A percentile compares a stretch with the other conserved stretches of the same genome.
These are phyloP conservation scores for Dicentrarchus labrax DNA, from an alignment of 2,113 vertebrate genomes.

Conservation along the genomic window DNA sequence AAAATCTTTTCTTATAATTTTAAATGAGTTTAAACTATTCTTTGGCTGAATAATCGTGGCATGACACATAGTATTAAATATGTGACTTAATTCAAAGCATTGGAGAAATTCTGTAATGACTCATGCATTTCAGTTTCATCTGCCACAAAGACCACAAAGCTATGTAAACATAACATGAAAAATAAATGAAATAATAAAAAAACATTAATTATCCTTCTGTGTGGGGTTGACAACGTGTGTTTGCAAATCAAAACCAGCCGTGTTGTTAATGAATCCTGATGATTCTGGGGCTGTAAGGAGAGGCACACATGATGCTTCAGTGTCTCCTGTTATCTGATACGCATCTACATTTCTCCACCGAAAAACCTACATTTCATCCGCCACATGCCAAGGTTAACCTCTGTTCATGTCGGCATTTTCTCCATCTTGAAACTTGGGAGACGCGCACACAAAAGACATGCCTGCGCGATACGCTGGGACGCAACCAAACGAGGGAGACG, in stretches of 20 bases:
- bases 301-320: constrained; percentile 52
- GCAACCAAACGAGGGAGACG: constrained; percentile 63
- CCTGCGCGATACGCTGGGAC: constrained; percentile 55
- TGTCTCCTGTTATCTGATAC: constrained; percentile 75
- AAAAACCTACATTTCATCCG: constrained; percentile 66
- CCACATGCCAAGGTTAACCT: constrained; percentile 73
- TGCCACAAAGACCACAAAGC: neutral
- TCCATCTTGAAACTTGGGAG: constrained; percentile 57
- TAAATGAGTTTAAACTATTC: neutral
- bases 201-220: neutral
- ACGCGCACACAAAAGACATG: constrained; percentile 61
- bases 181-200: constrained; percentile 11
- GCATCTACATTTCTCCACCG: constrained; percentile 49
- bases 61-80: neutral
- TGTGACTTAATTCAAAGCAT: neutral
- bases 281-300: constrained; percentile 45
- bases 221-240: constrained; percentile 54
- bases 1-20: neutral
- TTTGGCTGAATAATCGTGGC: neutral
- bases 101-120: neutral
- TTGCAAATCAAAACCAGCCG: constrained; percentile 62
- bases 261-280: constrained; percentile 62
- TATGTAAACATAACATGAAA: constrained; percentile 20
- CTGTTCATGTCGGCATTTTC: constrained; percentile 73
- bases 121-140: neutral